Percentiles rank a stretch among this genome's conserved stretches.
These are phyloP conservation scores for Mechanitis mazaeus DNA, from an alignment of 2,888 invertebrate genomes.

Conservation along the genomic window DNA sequence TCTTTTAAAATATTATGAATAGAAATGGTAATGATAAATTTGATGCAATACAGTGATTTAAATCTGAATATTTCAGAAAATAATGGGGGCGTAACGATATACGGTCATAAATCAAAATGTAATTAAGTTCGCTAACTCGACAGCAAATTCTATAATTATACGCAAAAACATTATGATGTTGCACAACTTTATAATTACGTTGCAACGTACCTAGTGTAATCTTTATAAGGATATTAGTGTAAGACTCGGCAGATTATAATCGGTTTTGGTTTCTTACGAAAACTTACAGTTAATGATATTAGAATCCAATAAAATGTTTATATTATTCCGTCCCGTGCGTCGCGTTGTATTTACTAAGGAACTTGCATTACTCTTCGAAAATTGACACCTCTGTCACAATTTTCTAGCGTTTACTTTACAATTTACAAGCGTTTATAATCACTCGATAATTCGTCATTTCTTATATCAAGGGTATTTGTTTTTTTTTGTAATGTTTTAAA, in stretches of 20 bases:
- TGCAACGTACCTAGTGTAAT: conserved; percentile 7
- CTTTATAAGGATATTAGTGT: conserved; percentile 9
- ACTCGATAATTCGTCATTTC: conserved; percentile 22
- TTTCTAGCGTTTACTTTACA: conserved; percentile 12
- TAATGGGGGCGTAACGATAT: conserved; percentile 16
- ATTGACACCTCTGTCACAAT: conserved; percentile 28
- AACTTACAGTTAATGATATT: background rate
- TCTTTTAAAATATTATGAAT: background rate
- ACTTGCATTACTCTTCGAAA: conserved; percentile 29
- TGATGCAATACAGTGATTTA: background rate
- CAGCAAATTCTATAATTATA: conserved; percentile 31
- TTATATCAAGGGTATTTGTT: conserved; percentile 8
- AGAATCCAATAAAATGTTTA: too few relatives aligned
- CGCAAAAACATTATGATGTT: conserved; percentile 23
- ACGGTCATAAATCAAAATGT: conserved; percentile 34
- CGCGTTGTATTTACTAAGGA: conserved; percentile 16
- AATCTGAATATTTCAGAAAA: conserved; percentile 12
- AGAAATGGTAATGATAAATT: background rate
- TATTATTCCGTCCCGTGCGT: too few relatives aligned
- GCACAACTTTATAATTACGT: conserved; percentile 22
- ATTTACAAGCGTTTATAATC: conserved; percentile 20
- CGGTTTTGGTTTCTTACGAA: conserved; percentile 9
- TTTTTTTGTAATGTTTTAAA: background rate
- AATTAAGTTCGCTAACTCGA: conserved; percentile 29
- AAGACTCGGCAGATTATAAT: conserved; percentile 8